Conservation (phyloP, 2,797 vertebrate genomes). For the Apogon talboti region DNA sequence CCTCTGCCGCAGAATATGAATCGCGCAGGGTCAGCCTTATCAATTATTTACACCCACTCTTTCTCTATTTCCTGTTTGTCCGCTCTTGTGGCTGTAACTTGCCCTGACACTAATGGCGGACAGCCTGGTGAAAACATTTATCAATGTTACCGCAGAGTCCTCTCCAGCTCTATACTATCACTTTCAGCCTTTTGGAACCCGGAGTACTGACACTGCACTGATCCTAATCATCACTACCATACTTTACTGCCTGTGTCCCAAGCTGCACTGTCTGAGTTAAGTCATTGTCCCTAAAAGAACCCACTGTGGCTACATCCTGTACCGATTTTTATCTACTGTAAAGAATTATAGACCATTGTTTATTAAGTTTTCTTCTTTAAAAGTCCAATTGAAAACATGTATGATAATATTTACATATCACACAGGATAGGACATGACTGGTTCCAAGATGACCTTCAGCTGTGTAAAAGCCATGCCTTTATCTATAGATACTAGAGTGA, state of each 20-base stretch:
- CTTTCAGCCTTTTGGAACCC: slow-evolving; percentile 70
- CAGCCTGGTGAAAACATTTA: slow-evolving; percentile 78
- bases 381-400: too few species aligned
- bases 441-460: too few species aligned
- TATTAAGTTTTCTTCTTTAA: background rate
- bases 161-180: slow-evolving; percentile 62
- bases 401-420: too few species aligned
- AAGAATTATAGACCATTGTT: background rate
- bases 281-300: slow-evolving; percentile 42
- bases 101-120: slow-evolving; percentile 81
- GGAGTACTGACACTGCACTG: slow-evolving; percentile 69
- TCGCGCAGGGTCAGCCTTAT: slow-evolving; percentile 77
- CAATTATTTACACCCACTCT: slow-evolving; percentile 83
- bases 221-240: slow-evolving; percentile 69
- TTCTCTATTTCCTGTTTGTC: slow-evolving; percentile 80
- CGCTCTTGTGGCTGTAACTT: slow-evolving; percentile 77
- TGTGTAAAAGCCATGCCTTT: too few species aligned
- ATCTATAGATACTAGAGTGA: too few species aligned
- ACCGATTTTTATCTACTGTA: background rate
- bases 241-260: slow-evolving; percentile 36
- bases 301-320: slow-evolving; percentile 23
- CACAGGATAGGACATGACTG: too few species aligned
- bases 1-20: slow-evolving; percentile 79
- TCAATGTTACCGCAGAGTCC: slow-evolving; percentile 74
- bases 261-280: slow-evolving; percentile 37